Conservation (phyloP, 2,113 vertebrate species). For the Bothrops jararaca region DNA sequence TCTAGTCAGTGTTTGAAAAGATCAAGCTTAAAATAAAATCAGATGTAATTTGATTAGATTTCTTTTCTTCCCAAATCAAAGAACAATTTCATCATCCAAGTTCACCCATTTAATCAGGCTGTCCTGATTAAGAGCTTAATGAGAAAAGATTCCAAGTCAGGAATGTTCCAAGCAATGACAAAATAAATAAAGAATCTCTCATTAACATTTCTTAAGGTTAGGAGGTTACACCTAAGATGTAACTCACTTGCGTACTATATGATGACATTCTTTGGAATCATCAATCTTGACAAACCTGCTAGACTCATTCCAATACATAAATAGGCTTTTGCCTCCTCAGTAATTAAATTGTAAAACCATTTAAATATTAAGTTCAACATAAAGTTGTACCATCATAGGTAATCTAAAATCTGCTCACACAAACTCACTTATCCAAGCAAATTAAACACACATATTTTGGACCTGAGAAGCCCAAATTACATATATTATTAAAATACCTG, state of each 20-base stretch:
- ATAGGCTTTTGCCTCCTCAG: neutral
- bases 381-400: neutral
- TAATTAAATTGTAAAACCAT: neutral
- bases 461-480: neutral
- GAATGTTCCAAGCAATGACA: neutral
- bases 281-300: neutral
- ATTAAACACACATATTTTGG: neutral
- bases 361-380: neutral
- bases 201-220: neutral
- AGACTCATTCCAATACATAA: neutral
- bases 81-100: neutral
- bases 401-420: neutral
- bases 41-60: neutral
- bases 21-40: neutral
- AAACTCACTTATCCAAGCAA: neutral
- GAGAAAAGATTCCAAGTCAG: neutral
- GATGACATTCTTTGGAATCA: neutral
- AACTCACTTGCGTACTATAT: neutral
- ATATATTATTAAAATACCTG: neutral
- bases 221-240: neutral
- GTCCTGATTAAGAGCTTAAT: neutral
- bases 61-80: neutral
- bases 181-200: neutral
- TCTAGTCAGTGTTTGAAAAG: neutral
- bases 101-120: neutral